A percentile compares a stretch with the other conserved stretches of the same genome.
phyloP scores from a whole-genome alignment of 2,888 invertebrate genomes.

The Argyra leucocephala region DNA sequence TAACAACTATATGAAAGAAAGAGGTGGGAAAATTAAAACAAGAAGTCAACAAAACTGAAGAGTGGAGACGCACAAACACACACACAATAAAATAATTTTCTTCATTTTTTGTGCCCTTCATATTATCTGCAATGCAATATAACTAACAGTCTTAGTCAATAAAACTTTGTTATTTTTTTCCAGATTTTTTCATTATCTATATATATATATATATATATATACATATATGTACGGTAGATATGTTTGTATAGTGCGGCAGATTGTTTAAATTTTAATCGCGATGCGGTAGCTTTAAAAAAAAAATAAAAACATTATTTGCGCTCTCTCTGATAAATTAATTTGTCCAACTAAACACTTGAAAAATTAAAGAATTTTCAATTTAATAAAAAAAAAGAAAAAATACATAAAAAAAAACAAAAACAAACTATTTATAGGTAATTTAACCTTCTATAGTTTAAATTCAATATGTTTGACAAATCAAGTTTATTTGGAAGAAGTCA shows the following conservation, averaged over 20 bases:
- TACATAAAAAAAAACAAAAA: too few relatives aligned
- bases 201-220: too few relatives aligned
- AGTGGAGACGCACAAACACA: too few relatives aligned
- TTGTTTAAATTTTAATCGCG: neutral
- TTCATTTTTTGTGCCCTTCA: neutral
- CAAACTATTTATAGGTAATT: neutral
- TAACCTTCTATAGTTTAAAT: neutral
- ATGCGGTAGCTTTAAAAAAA: neutral
- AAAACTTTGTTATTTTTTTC: too few relatives aligned
- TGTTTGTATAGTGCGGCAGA: neutral
- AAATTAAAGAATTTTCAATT: slow-evolving; percentile 1
- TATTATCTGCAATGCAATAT: too few relatives aligned
- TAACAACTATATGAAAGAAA: too few relatives aligned
- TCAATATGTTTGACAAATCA: neutral
- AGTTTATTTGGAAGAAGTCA: too few relatives aligned
- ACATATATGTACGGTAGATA: too few relatives aligned
- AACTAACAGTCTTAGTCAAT: too few relatives aligned
- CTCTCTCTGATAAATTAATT: neutral
- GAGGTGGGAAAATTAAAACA: too few relatives aligned
- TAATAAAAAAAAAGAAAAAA: neutral
- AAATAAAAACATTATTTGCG: neutral
- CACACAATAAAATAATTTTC: neutral
- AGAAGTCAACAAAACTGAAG: too few relatives aligned
- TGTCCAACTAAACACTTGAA: neutral
- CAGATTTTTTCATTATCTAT: too few relatives aligned